Evolutionary conservation across 2,888 invertebrate species (phyloP).

Genomic region (Hypsopygia costalis): DNA sequence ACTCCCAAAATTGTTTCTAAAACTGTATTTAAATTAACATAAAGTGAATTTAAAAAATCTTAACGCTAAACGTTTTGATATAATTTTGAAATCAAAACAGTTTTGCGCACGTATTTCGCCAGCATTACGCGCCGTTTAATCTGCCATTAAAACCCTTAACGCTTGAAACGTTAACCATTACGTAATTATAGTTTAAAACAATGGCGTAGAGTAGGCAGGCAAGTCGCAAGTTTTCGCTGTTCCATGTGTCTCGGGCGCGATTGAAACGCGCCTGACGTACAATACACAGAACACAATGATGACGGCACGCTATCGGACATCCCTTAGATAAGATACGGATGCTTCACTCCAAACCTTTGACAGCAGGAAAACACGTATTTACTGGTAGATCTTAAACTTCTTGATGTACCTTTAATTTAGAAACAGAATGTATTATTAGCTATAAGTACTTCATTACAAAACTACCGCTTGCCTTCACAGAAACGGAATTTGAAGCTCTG

Average conservation of each 20-base stretch:
- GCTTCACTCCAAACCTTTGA: conserved; percentile 41
- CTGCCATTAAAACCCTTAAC: neutral
- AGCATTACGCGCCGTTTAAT: neutral
- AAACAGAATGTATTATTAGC: neutral
- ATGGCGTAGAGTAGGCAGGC: conserved; percentile 15
- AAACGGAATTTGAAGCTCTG: neutral
- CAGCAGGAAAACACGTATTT: conserved; percentile 26
- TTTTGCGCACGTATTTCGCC: conserved; percentile 1
- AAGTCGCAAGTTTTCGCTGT: conserved; percentile 43
- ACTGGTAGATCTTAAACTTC: conserved; percentile 3
- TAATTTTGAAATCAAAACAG: conserved; percentile 8
- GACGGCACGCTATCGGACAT: conserved; percentile 48
- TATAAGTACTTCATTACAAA: neutral
- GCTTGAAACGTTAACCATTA: neutral
- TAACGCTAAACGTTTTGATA: neutral
- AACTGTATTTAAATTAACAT: neutral
- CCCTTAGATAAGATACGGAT: conserved; percentile 51
- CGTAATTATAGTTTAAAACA: conserved; percentile 1
- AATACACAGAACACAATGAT: conserved; percentile 43
- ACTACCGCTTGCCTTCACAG: neutral
- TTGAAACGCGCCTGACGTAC: conserved; percentile 47
- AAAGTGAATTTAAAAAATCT: neutral
- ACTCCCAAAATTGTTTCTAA: neutral
- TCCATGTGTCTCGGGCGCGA: conserved; percentile 29
- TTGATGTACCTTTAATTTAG: neutral